Evolutionary conservation across 1,140 invertebrate species (phyloP).

Genomic region (Drosophila pachea): DNA sequence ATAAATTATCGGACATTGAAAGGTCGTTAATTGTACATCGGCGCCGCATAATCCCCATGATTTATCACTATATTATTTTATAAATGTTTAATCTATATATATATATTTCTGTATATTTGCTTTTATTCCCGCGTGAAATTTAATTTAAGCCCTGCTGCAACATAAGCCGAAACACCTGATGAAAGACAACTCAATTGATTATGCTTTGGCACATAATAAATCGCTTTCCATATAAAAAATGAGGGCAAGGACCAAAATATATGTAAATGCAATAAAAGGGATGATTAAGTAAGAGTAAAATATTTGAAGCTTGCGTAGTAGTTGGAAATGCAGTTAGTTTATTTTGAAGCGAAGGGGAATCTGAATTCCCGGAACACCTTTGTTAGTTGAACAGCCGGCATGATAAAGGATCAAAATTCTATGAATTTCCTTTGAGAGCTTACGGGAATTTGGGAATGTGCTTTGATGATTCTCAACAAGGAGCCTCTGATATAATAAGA

Average conservation of each 20-base stretch:
- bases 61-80: slow-evolving; percentile 38
- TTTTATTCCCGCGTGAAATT: neutral
- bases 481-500: too few relatives aligned
- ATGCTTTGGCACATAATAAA: slow-evolving; percentile 4
- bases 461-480: too few relatives aligned
- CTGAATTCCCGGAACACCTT: too few relatives aligned
- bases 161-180: slow-evolving; percentile 3
- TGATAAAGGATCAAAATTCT: too few relatives aligned
- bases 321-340: too few relatives aligned
- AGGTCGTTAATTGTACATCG: slow-evolving; percentile 5
- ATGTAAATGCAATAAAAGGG: neutral
- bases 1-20: slow-evolving; percentile 42
- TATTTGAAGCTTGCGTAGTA: too few relatives aligned
- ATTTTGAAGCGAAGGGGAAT: too few relatives aligned
- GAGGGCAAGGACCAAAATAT: neutral
- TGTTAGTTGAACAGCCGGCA: too few relatives aligned
- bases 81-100: neutral
- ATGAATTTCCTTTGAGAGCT: too few relatives aligned
- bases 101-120: neutral
- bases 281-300: neutral
- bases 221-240: neutral
- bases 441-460: too few relatives aligned
- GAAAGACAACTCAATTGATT: slow-evolving; percentile 3
- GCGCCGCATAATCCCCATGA: slow-evolving; percentile 34
- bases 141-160: slow-evolving; percentile 10